Percentiles rank a stretch among this genome's conserved stretches.
Conservation (phyloP, 1,140 invertebrate species). For the Heliconius melpomene region DNA sequence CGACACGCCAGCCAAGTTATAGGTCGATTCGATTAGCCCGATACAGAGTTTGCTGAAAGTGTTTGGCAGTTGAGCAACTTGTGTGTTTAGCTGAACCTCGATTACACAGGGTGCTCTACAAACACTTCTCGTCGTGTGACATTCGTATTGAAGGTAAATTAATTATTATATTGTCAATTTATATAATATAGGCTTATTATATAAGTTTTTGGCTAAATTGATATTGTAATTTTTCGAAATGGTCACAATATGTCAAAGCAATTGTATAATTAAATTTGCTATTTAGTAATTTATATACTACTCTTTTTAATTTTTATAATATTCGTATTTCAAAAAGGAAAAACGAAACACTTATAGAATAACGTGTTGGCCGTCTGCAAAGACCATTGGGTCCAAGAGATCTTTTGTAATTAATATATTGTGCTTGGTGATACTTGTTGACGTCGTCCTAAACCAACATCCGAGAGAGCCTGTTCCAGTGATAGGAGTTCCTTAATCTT, state of each 20-base stretch:
- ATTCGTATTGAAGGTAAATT: background rate
- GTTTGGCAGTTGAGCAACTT: slow-evolving; percentile 61
- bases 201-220: too few relatives aligned
- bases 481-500: slow-evolving; percentile 31
- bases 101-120: slow-evolving; percentile 34
- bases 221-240: too few relatives aligned
- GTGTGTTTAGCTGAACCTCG: slow-evolving; percentile 50
- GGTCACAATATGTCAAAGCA: too few relatives aligned
- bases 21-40: slow-evolving; percentile 72
- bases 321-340: too few relatives aligned
- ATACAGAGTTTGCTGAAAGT: slow-evolving; percentile 65
- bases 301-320: too few relatives aligned
- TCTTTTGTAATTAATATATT: slow-evolving; percentile 27
- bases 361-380: too few relatives aligned
- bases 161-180: background rate
- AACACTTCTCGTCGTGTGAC: slow-evolving; percentile 29
- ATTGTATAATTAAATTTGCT: too few relatives aligned
- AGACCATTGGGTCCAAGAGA: background rate
- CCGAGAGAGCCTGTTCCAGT: slow-evolving; percentile 23
- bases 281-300: too few relatives aligned
- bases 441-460: slow-evolving; percentile 31
- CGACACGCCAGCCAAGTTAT: slow-evolving; percentile 63
- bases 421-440: slow-evolving; percentile 25
- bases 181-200: background rate
- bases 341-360: too few relatives aligned